Evolutionary conservation across 2,888 invertebrate genomes (phyloP), one percentile per base, ranked within the genome.

Genomic region (Brachyopa scutellaris): DNA sequence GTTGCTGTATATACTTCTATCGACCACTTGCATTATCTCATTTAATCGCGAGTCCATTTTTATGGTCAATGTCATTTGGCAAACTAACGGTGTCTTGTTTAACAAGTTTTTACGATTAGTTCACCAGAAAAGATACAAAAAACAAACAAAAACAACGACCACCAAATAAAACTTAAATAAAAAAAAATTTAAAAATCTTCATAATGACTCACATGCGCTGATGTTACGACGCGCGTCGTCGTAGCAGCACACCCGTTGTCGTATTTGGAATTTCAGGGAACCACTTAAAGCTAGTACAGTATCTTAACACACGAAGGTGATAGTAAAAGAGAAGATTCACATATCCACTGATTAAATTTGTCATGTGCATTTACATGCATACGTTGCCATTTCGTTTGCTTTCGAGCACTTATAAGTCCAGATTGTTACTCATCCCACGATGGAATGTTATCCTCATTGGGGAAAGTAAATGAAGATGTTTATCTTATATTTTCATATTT

Each of bases 51-150:
- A 23, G 17, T 26, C 47, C 73, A 64, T 62, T 73, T 73, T 62
- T 64, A 73, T 73, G 62, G 73, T 64, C 73, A 73, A 73, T 73
- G 73, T 73, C 73, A 64, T 73, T 73, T 62, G 23, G 62, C 62
- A 38, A 73, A 55, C 51, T 74, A 74, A 74, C 73, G 73, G 73
- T 66, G 64, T 57, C 64, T 66, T 11, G 64, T 57, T 66, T 66
- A 57, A 74, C 73, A 57, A 74, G 64, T 64, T 64, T 73, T 55
- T 57, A 33, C 29, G 51, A 67, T 67, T 33, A 42, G 53, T 66
- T 66, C 23, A 55, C 13, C 36, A 69, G 13, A 33, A 55, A 36
- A 36, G 15, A 21, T 2, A 15, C 1, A n/a, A 9, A 9, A 38
- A 51, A 7, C 13, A 19, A 51, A 19, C 4, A 49, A 26, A n/a